A percentile compares a stretch with the other conserved stretches of the same genome.
These are phyloP conservation scores for Oreochromis grahami DNA, from an alignment of 2,797 vertebrate species.

Conservation along the genomic window DNA sequence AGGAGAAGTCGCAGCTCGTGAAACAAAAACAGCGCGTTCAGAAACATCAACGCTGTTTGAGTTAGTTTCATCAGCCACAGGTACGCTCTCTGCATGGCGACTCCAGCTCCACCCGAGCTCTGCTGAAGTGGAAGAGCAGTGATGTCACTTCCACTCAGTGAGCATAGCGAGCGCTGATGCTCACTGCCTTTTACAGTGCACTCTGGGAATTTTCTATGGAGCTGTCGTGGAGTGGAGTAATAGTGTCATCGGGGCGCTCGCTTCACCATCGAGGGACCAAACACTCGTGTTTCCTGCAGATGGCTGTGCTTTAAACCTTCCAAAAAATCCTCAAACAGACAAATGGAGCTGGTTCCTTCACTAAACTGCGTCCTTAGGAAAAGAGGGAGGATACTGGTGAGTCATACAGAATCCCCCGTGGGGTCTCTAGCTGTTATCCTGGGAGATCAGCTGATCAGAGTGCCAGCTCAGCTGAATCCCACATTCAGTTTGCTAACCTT, in stretches of 20 bases:
- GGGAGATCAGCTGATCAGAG: neutral
- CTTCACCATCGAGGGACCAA: neutral
- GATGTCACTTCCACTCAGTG: slow-evolving; percentile 46
- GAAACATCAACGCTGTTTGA: neutral
- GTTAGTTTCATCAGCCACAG: neutral
- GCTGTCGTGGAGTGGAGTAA: neutral
- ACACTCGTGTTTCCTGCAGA: neutral
- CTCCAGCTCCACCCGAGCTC: neutral
- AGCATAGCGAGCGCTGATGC: neutral
- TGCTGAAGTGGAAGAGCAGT: slow-evolving; percentile 18
- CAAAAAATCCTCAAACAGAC: neutral
- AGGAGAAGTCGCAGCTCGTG: neutral
- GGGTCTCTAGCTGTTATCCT: neutral
- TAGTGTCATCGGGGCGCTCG: neutral
- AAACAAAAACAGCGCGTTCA: neutral
- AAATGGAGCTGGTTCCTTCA: neutral
- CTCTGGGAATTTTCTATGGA: slow-evolving; percentile 18
- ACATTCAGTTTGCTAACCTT: neutral
- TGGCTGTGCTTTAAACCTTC: neutral
- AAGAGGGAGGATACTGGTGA: neutral
- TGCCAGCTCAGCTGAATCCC: neutral
- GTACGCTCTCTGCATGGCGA: neutral
- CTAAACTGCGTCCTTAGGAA: neutral
- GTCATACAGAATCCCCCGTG: neutral
- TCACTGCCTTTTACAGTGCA: slow-evolving; percentile 4